A percentile compares a stretch with the other conserved stretches of the same genome.
phyloP scores from a whole-genome alignment of 1,140 invertebrate species.

The Drosophila tristis region DNA sequence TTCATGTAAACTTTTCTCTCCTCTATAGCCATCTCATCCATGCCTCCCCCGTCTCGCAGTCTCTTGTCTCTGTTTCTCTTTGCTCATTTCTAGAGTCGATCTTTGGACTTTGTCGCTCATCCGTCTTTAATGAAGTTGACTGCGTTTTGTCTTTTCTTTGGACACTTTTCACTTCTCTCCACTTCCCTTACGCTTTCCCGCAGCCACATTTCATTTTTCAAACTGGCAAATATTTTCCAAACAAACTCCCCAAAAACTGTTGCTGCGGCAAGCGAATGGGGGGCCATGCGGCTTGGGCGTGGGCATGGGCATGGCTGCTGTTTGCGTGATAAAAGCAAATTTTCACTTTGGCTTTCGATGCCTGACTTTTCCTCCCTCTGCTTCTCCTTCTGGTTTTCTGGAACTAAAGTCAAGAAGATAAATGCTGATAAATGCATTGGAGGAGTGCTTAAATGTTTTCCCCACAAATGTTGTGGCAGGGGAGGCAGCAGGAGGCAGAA shows the following conservation, averaged over 20 bases:
- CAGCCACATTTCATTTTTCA: constrained; percentile 55
- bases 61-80: neutral
- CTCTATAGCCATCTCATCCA: neutral
- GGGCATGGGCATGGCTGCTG: constrained; percentile 32
- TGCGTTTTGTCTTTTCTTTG: constrained; percentile 39
- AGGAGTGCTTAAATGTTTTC: neutral
- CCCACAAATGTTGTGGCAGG: too few relatives aligned
- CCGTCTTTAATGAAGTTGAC: constrained; percentile 73
- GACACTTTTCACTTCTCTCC: constrained; percentile 8
- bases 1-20: constrained; percentile 74
- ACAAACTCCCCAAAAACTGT: constrained; percentile 63
- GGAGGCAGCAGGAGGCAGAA: too few relatives aligned
- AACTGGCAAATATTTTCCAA: constrained; percentile 58
- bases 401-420: constrained; percentile 55
- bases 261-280: constrained; percentile 33
- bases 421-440: constrained; percentile 61
- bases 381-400: constrained; percentile 4
- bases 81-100: constrained; percentile 60
- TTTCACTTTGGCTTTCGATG: constrained; percentile 49
- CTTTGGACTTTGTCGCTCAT: constrained; percentile 51
- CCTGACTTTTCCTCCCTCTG: constrained; percentile 20
- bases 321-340: constrained; percentile 77
- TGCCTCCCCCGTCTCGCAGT: constrained; percentile 2
- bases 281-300: too few relatives aligned
- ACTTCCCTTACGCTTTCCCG: constrained; percentile 10